These are phyloP conservation scores for Leptopilina clavipes DNA, from an alignment of 1,140 invertebrate species.

Conservation along the genomic window DNA sequence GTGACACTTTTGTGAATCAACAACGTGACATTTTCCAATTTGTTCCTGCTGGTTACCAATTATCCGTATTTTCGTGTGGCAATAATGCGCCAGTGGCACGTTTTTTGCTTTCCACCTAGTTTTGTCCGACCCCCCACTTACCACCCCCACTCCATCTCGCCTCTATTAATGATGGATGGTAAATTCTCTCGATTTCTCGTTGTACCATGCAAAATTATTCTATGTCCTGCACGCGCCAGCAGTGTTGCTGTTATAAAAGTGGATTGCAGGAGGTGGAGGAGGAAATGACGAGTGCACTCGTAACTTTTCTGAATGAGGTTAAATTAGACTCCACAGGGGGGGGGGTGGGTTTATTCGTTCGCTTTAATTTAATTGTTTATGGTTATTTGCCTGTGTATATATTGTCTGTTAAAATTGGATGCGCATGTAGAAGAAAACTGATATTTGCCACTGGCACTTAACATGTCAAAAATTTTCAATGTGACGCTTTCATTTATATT, in stretches of 20 bases:
- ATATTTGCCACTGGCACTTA: not conserved
- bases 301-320: conserved; percentile 30
- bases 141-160: not conserved
- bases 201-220: conserved; percentile 20
- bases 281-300: conserved; percentile 23
- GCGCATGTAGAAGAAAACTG: not conserved
- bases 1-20: conserved; percentile 30
- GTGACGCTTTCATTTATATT: not conserved
- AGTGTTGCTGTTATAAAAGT: conserved; percentile 19
- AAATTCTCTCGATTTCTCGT: conserved; percentile 34
- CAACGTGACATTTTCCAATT: conserved; percentile 38
- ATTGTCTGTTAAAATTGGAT: not conserved
- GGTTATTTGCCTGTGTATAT: conserved; percentile 1
- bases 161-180: conserved; percentile 29
- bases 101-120: conserved; percentile 26
- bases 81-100: conserved; percentile 41
- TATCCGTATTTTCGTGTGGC: conserved; percentile 34
- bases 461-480: not conserved
- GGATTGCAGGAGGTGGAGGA: not conserved
- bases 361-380: conserved; percentile 25
- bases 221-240: conserved; percentile 28
- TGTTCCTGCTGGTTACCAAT: conserved; percentile 39
- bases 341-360: not conserved
- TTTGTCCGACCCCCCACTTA: not conserved
- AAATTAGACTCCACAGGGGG: not conserved